A percentile compares a stretch with the other conserved stretches of the same genome.
phyloP scores from a whole-genome alignment of 2,113 vertebrate species.

The Lasiurus borealis region DNA sequence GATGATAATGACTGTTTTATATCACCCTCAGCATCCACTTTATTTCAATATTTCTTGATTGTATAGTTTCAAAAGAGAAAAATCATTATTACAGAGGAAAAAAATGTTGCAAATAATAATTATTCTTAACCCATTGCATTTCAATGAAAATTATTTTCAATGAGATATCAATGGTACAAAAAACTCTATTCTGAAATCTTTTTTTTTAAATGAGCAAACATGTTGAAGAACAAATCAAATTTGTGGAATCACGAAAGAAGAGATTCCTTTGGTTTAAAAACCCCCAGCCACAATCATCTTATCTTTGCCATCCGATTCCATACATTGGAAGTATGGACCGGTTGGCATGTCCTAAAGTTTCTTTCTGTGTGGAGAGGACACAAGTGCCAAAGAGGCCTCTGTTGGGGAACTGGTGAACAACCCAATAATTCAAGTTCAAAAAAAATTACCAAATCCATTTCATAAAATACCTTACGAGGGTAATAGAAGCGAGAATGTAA shows the following conservation, averaged over 20 bases:
- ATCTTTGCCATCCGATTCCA: background rate
- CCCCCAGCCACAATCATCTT: background rate
- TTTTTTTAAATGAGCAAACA: background rate
- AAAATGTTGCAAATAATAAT: constrained; percentile 17
- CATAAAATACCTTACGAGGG: background rate
- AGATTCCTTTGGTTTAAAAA: background rate
- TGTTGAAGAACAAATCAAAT: background rate
- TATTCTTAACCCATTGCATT: background rate
- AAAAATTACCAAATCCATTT: background rate
- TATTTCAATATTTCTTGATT: background rate
- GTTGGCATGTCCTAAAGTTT: background rate
- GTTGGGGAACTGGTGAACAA: background rate
- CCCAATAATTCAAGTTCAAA: background rate
- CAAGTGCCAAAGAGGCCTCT: constrained; percentile 6
- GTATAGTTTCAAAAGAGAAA: background rate
- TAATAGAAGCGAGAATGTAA: background rate
- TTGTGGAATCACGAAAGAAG: background rate
- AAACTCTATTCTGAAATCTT: constrained; percentile 25
- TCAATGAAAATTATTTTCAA: background rate
- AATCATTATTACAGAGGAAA: background rate
- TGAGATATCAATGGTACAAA: background rate
- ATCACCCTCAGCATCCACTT: background rate
- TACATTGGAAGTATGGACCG: background rate
- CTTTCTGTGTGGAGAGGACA: background rate
- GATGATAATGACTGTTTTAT: background rate